These are phyloP conservation scores for Agrilus biguttatus DNA, from an alignment of 2,888 invertebrate species.

Conservation along the genomic window DNA sequence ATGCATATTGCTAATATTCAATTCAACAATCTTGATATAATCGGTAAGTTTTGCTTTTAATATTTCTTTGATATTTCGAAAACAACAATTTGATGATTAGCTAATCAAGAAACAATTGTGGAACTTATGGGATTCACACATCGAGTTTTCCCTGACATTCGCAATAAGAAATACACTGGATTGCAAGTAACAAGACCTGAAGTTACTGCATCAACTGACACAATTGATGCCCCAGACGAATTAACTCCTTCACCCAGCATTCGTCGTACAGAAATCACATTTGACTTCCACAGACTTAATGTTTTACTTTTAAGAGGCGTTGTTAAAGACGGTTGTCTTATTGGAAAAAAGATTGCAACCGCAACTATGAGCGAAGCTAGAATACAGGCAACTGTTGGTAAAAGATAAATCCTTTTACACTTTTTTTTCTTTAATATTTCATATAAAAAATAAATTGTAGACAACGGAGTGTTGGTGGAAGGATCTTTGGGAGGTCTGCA, in stretches of 20 bases:
- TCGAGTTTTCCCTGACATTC: slow-evolving; percentile 44
- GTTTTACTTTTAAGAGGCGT: slow-evolving; percentile 72
- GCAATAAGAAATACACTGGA: slow-evolving; percentile 16
- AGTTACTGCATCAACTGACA: not conserved
- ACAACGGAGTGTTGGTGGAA: slow-evolving; percentile 44
- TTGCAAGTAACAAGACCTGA: slow-evolving; percentile 9
- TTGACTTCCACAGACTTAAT: slow-evolving; percentile 86
- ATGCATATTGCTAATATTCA: slow-evolving; percentile 72
- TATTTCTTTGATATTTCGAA: slow-evolving; percentile 5
- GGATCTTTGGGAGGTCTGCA: slow-evolving; percentile 89
- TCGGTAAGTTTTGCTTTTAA: slow-evolving; percentile 42
- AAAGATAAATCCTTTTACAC: slow-evolving; percentile 13
- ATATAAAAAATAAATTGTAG: slow-evolving; percentile 12
- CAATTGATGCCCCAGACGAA: not conserved
- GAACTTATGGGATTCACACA: slow-evolving; percentile 82
- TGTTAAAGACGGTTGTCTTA: slow-evolving; percentile 51
- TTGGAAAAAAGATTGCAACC: slow-evolving; percentile 83
- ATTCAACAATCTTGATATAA: slow-evolving; percentile 89
- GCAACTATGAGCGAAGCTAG: slow-evolving; percentile 84
- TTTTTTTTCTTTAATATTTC: slow-evolving; percentile 5
- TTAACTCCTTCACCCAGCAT: slow-evolving; percentile 21
- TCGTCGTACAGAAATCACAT: slow-evolving; percentile 70
- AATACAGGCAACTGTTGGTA: slow-evolving; percentile 70
- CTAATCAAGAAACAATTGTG: slow-evolving; percentile 90
- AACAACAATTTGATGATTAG: slow-evolving; percentile 29